Percentiles rank a stretch among this genome's conserved stretches.
These are phyloP conservation scores for Leptocoma aspasia DNA, from an alignment of 2,113 vertebrate genomes.

Conservation along the genomic window DNA sequence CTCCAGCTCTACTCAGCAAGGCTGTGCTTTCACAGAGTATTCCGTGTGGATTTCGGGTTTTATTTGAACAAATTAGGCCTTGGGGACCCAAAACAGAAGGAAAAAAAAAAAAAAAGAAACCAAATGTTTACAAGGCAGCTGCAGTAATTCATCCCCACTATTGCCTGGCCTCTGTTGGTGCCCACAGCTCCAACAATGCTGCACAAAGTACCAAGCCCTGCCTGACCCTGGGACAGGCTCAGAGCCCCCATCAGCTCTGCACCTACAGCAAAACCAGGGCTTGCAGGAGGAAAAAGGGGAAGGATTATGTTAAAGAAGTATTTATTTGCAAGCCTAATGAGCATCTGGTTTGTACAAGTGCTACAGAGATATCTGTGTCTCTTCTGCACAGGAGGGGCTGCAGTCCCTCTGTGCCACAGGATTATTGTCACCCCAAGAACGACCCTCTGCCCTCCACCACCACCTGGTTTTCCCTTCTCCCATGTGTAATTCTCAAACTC, in stretches of 20 bases:
- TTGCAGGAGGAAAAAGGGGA: neutral
- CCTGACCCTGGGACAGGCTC: neutral
- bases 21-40: neutral
- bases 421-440: neutral
- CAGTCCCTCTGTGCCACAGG: neutral
- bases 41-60: neutral
- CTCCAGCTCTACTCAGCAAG: neutral
- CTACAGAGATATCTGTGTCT: neutral
- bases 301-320: neutral
- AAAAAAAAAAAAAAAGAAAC: neutral
- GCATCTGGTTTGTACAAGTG: neutral
- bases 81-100: neutral
- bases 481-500: rapidly evolving
- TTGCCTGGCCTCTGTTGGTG: neutral
- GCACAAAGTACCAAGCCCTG: neutral
- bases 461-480: neutral
- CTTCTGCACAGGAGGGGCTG: neutral
- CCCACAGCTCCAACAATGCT: neutral
- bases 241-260: neutral
- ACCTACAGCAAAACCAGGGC: neutral
- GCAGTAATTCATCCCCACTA: neutral
- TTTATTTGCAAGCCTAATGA: neutral
- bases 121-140: slow-evolving; percentile 18
- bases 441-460: neutral
- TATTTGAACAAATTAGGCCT: slow-evolving; percentile 51